A percentile compares a stretch with the other conserved stretches of the same genome.
These are phyloP conservation scores for Acanthochromis polyacanthus DNA, from an alignment of 2,113 vertebrate genomes.

Conservation along the genomic window DNA sequence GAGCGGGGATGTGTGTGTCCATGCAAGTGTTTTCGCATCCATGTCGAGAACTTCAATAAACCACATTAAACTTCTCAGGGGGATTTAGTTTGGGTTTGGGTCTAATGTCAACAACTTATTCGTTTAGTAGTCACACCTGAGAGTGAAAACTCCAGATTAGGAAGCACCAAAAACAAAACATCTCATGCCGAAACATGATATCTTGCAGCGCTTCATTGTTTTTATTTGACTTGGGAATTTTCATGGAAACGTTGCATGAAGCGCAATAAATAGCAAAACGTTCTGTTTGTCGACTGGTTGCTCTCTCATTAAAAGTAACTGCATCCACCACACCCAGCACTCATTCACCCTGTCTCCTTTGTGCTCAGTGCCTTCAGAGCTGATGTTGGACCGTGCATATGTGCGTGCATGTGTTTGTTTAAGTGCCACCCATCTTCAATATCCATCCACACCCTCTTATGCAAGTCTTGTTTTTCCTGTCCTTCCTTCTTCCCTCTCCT, in stretches of 20 bases:
- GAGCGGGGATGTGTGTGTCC: constrained; percentile 18
- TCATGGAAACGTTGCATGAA: neutral
- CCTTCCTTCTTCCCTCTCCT: constrained; percentile 56
- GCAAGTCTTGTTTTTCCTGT: constrained; percentile 76
- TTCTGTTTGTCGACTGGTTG: constrained; percentile 42
- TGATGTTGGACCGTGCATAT: constrained; percentile 54
- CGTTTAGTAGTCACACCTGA: neutral
- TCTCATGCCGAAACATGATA: neutral
- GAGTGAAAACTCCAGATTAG: neutral
- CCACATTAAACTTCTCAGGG: constrained; percentile 13
- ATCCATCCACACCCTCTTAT: constrained; percentile 77
- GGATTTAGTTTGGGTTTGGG: neutral
- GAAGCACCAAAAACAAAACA: neutral
- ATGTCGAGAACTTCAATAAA: constrained; percentile 46
- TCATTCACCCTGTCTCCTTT: constrained; percentile 63
- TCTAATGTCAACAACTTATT: constrained; percentile 21
- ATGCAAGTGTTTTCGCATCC: constrained; percentile 31
- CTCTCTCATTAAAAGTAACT: constrained; percentile 53
- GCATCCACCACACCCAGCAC: constrained; percentile 71
- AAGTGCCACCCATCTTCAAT: constrained; percentile 81
- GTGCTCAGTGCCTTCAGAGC: constrained; percentile 60
- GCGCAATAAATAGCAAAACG: constrained; percentile 33
- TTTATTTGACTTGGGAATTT: neutral
- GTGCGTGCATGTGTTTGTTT: constrained; percentile 62
- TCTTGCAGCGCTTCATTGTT: neutral